phyloP scores from a whole-genome alignment of 2,888 invertebrate species.

The Mesorhabditis spiculigera region DNA sequence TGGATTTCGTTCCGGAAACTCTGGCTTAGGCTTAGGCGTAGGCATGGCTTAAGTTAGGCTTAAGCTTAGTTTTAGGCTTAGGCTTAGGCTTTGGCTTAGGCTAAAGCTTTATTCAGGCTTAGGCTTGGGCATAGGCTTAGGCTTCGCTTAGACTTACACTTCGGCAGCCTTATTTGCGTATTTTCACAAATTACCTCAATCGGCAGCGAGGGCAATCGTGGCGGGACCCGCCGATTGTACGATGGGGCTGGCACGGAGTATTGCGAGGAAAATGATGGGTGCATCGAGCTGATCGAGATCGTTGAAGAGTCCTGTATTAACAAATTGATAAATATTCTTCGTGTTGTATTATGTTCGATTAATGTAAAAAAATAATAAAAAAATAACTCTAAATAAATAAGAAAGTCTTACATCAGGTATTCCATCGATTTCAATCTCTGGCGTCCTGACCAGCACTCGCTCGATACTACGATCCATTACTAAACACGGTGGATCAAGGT shows the following conservation, averaged over 20 bases:
- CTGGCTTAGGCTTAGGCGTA: neutral
- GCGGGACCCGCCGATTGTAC: neutral
- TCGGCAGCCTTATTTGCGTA: too few species aligned
- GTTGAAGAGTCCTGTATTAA: too few species aligned
- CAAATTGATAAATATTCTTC: too few species aligned
- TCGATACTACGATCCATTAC: neutral
- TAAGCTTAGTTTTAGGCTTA: too few species aligned
- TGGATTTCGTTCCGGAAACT: too few species aligned
- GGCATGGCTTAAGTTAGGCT: too few species aligned
- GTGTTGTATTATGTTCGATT: neutral
- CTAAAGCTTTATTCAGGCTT: too few species aligned
- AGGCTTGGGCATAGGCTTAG: too few species aligned
- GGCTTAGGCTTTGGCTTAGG: too few species aligned
- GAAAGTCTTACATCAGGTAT: too few species aligned
- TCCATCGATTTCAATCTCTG: neutral
- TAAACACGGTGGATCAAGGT: neutral
- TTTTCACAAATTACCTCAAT: neutral
- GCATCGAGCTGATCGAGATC: neutral
- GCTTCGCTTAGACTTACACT: too few species aligned
- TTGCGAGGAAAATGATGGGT: conserved; percentile 1
- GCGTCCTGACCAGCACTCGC: neutral
- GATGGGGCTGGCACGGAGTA: neutral
- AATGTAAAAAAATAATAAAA: neutral
- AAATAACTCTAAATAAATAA: neutral
- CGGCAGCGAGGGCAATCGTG: neutral